phyloP scores from a whole-genome alignment of 1,140 invertebrate species.

The Drosophila sp. region DNA sequence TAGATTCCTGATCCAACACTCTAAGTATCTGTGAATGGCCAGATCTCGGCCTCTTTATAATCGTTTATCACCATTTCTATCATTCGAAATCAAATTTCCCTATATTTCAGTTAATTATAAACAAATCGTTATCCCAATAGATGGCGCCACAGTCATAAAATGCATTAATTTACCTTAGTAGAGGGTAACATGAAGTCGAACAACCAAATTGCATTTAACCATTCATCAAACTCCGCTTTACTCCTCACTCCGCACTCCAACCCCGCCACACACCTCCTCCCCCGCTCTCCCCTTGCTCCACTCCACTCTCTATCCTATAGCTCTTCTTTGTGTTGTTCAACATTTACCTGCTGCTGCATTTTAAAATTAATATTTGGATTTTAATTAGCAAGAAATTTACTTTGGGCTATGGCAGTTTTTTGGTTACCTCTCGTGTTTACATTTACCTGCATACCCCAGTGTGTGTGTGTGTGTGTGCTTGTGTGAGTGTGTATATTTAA shows the following conservation, averaged over 20 bases:
- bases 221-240: too few relatives aligned
- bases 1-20: too few relatives aligned
- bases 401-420: constrained; percentile 71
- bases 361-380: constrained; percentile 82
- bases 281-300: neutral
- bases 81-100: too few relatives aligned
- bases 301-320: neutral
- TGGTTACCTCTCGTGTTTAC: constrained; percentile 58
- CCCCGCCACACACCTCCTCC: too few relatives aligned
- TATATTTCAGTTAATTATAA: too few relatives aligned
- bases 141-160: too few relatives aligned
- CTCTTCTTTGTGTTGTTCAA: constrained; percentile 11
- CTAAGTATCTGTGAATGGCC: too few relatives aligned
- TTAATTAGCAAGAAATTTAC: constrained; percentile 81
- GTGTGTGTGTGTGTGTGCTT: neutral
- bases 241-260: neutral
- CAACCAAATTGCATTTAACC: neutral
- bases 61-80: too few relatives aligned
- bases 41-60: too few relatives aligned
- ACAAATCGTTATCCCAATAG: too few relatives aligned
- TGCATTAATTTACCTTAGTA: neutral
- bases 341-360: constrained; percentile 56
- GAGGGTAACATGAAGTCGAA: neutral
- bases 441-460: constrained; percentile 46
- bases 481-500: constrained; percentile 62